A percentile compares a stretch with the other conserved stretches of the same genome.
Evolutionary conservation across 2,113 vertebrate species (phyloP).

Genomic region (Anseranas semipalmata): DNA sequence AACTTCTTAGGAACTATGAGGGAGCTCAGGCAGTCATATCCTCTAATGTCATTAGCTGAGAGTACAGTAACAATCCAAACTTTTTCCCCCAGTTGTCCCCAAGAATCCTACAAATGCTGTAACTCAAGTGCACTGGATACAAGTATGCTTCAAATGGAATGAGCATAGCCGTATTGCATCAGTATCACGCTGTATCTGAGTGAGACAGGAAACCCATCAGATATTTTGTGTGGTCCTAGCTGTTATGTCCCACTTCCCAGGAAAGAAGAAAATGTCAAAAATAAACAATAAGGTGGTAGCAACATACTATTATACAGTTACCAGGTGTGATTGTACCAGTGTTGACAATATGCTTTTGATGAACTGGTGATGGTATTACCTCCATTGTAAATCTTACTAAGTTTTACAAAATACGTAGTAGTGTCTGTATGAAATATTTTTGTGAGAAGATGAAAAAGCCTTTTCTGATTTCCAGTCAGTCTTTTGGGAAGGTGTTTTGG

Average conservation of each 20-base stretch:
- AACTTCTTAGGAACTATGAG: background rate
- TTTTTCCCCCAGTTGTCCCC: background rate
- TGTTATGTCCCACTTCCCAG: background rate
- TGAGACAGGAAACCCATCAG: background rate
- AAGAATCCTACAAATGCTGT: background rate
- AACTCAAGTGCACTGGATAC: background rate
- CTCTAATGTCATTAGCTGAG: background rate
- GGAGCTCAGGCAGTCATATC: background rate
- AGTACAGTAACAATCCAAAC: background rate
- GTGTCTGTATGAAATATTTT: background rate
- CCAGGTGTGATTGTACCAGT: background rate
- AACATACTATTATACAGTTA: background rate
- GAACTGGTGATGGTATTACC: background rate
- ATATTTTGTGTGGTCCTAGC: background rate
- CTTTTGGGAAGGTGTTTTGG: background rate
- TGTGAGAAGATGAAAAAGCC: background rate
- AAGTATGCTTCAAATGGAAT: accelerated
- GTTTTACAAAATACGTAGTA: background rate
- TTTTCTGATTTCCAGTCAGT: background rate
- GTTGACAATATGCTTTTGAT: background rate
- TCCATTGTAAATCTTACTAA: background rate
- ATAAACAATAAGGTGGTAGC: background rate
- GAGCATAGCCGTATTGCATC: background rate
- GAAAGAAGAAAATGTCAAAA: background rate
- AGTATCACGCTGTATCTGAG: background rate